Evolutionary conservation across 1,140 invertebrate species (phyloP), one percentile per base, ranked within the genome.

Genomic region (Vanessa atalanta): DNA sequence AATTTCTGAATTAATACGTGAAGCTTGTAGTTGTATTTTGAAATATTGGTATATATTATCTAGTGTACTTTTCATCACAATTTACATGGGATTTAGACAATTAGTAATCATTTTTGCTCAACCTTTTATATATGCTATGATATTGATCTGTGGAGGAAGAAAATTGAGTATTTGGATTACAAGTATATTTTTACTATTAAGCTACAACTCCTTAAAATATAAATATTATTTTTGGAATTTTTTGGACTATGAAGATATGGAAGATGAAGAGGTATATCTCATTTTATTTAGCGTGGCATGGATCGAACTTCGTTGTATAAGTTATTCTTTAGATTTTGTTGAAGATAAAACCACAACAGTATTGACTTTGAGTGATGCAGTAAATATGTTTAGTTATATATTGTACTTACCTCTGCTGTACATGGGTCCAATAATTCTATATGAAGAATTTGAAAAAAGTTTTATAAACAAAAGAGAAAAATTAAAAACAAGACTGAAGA

Each of bases 351-450:
- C 73, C 64, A 65, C 71, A 50, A 75, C 67, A 14, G 51, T 55
- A 60, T 72, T 83, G 48, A 83, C 73, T 65, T 74, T 66, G 66
- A 60, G 84, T 66, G 83, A 83, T 60, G 47, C 87, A 23, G 48
- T 89, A 26, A 86, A 91, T 57, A 86, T 93, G 81, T 82, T 93
- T 55, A 88, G 95, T 47, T 98, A 98, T 84, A 95, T 95, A 73
- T 94, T 98, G 75, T 98, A 98, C 88, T 94, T 98, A 53, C 97
- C 97, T 37, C 93, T 95, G 12, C 93, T 97, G 55, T 96, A 96
- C 79, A 94, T 95, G 76, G 97, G 97, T 60, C 97, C 97, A 26
- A 93, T 98, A 65, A 94, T 98, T 75, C 93, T 95, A 7, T 98
- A 96, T 92, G 93, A 95, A 77, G 94, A 95, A 81, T 96, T 95